These are phyloP conservation scores for Caenorhabditis panamensis DNA, from an alignment of 2,888 invertebrate species.

Conservation along the genomic window DNA sequence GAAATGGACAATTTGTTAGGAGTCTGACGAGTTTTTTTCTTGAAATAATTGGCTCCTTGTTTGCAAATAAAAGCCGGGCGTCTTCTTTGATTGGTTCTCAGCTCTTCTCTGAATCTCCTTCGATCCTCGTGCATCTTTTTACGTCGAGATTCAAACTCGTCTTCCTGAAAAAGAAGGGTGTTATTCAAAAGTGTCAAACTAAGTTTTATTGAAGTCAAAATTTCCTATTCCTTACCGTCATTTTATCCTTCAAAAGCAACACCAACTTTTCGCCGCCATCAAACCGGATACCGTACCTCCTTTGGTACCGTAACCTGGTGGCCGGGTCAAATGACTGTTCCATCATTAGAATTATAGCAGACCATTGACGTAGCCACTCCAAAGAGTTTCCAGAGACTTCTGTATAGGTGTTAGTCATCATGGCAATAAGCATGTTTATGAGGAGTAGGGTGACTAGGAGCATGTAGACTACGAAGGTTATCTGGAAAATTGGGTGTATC, in stretches of 20 bases:
- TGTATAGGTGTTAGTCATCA: constrained; percentile 99
- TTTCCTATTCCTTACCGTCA: constrained; percentile 58
- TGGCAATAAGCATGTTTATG: constrained; percentile 95
- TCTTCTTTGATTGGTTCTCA: constrained; percentile 83
- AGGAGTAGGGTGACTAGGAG: constrained; percentile 94
- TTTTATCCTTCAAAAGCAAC: constrained; percentile 71
- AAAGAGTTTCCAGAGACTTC: constrained; percentile 97
- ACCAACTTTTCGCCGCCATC: constrained; percentile 76
- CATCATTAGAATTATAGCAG: constrained; percentile 94
- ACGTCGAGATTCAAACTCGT: constrained; percentile 94
- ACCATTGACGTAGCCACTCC: constrained; percentile 99
- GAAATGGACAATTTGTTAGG: constrained; percentile 22
- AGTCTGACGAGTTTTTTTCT: constrained; percentile 30
- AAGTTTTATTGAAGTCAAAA: no score
- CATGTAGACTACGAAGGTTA: constrained; percentile 95
- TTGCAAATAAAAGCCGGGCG: constrained; percentile 57
- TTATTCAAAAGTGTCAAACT: background rate
- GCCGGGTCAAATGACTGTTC: constrained; percentile 94
- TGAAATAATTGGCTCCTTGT: constrained; percentile 68
- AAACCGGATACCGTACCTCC: constrained; percentile 92
- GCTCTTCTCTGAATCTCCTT: constrained; percentile 88
- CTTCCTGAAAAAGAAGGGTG: constrained; percentile 85
- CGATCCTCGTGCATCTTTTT: constrained; percentile 93
- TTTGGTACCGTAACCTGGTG: constrained; percentile 89
- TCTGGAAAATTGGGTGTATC: constrained; percentile 81